These are phyloP conservation scores for Electrona antarctica DNA, from an alignment of 2,113 vertebrate species.

Conservation along the genomic window DNA sequence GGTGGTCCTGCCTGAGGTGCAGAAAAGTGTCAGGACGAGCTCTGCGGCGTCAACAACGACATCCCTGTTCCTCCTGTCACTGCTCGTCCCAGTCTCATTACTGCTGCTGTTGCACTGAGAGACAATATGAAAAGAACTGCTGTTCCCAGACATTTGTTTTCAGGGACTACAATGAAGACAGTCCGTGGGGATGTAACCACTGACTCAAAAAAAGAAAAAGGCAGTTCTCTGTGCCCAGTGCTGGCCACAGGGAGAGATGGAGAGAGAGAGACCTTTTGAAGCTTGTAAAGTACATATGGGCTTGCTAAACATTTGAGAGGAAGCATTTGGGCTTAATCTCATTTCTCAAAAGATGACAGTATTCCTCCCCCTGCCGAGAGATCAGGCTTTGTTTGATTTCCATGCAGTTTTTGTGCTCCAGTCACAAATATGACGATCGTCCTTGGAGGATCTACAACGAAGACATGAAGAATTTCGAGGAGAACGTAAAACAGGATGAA, in stretches of 20 bases:
- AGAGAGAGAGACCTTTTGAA: conserved; percentile 32
- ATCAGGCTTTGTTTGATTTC: conserved; percentile 42
- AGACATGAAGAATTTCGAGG: conserved; percentile 43
- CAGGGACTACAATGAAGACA: conserved; percentile 69
- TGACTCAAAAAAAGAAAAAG: conserved; percentile 51
- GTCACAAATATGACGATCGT: neutral
- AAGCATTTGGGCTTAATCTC: conserved; percentile 37
- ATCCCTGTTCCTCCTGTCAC: conserved; percentile 66
- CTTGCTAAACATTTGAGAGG: conserved; percentile 43
- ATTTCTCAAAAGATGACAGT: conserved; percentile 46
- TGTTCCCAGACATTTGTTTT: conserved; percentile 46
- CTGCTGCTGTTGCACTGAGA: conserved; percentile 75
- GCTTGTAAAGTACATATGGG: conserved; percentile 56
- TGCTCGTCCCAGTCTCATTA: conserved; percentile 78
- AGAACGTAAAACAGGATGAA: conserved; percentile 35
- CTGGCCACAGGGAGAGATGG: conserved; percentile 69
- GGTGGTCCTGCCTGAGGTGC: conserved; percentile 77
- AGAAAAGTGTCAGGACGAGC: conserved; percentile 82
- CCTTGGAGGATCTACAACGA: conserved; percentile 29
- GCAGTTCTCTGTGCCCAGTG: conserved; percentile 67
- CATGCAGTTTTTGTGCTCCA: conserved; percentile 14
- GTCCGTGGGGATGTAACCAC: conserved; percentile 67
- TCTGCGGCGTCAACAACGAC: conserved; percentile 61
- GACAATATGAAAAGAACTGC: conserved; percentile 42
- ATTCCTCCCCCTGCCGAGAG: conserved; percentile 32